Base-by-base conservation (phyloP, 2,113 vertebrate genomes). In the Pachypanchax playfairii region DNA sequence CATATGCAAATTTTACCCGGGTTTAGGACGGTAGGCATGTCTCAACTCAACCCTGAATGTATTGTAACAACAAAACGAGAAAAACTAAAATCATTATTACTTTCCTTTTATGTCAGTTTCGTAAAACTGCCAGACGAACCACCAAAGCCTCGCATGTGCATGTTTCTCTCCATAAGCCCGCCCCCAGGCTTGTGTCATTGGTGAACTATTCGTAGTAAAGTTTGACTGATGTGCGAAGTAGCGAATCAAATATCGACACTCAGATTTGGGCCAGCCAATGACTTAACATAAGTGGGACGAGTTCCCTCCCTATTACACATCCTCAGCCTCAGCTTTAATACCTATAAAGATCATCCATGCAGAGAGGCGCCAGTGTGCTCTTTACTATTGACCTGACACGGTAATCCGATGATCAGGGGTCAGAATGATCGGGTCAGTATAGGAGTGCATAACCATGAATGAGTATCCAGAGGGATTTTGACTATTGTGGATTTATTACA, bases 1-100 rank as follows among this genome's bases (percentile, higher is more conserved):
- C 90, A 93, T 92, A 93, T 92, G 92, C 89, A 91, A 92, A 93
- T 91, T 14, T 28, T 0, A 13, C 36, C 54, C 50, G 51, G 63
- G 24, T 70, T 74, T 43, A 68, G 62, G 50, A 70, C 18, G 50
- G 20, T 53, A 26, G 17, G 12, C 24, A 20, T 1, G 25, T 58
- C 8, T 50, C 17, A 38, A 6, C 33, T 15, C 31, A 47, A 58
- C 73, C 44, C 51, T 7, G 4, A 43, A 20, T 25, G 73, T 50
- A 17, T 47, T 25, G 14, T 4, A 26, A 26, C 22, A 11, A 29
- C 4, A 54, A 9, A 33, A 46, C 17, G 20, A 14, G 5, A 31
- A 3, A 15, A 22, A 15, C 29, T 25, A 6, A 64, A 43, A 47
- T 44, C 25, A 5, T 18, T 10, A 28, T 59, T 21, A 13, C 43